phyloP scores from a whole-genome alignment of 2,113 vertebrate species.

The Empidonax traillii region DNA sequence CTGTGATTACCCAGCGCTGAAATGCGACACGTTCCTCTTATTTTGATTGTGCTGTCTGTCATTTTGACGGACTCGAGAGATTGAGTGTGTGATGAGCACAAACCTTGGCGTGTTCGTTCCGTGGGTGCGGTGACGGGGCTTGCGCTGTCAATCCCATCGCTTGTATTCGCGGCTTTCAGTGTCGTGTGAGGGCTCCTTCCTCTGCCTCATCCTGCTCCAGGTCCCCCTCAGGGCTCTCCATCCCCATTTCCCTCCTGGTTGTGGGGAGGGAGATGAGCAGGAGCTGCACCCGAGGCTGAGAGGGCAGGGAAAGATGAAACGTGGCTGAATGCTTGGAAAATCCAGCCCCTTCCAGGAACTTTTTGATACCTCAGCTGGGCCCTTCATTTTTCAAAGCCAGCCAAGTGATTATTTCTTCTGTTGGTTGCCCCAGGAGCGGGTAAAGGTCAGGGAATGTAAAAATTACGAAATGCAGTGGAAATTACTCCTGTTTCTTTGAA shows the following conservation, averaged over 20 bases:
- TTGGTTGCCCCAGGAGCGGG: neutral
- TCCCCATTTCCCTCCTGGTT: accelerated
- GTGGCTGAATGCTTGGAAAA: neutral
- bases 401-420: neutral
- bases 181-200: neutral
- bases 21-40: neutral
- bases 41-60: neutral
- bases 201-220: neutral
- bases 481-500: neutral
- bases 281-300: neutral
- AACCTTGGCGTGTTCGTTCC: neutral
- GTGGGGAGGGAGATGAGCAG: neutral
- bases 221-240: neutral
- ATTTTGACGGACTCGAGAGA: neutral
- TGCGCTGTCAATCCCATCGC: too few relatives aligned
- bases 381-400: neutral
- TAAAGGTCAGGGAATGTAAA: neutral
- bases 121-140: neutral
- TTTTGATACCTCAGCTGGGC: neutral
- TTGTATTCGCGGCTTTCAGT: accelerated
- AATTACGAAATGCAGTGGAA: neutral
- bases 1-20: neutral
- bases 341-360: neutral
- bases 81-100: neutral
- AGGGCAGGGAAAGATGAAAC: neutral